These are phyloP conservation scores for Geopemphigus sp. DNA, from an alignment of 1,140 invertebrate species.

Conservation along the genomic window DNA sequence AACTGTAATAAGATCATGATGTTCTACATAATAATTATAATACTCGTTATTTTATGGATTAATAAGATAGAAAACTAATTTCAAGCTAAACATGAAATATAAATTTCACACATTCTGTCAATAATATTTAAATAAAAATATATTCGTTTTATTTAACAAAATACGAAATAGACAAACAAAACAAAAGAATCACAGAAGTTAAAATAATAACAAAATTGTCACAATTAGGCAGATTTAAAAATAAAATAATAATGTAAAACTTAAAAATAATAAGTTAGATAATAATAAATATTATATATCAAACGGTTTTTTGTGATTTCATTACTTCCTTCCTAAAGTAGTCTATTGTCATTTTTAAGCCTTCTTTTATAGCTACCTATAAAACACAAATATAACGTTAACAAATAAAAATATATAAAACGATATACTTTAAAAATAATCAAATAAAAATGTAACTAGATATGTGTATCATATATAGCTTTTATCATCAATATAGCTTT, in stretches of 20 bases:
- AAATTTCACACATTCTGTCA: not conserved
- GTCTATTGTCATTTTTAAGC: slow-evolving; percentile 82
- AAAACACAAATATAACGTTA: slow-evolving; percentile 53
- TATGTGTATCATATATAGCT: too few relatives aligned
- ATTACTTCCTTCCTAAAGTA: slow-evolving; percentile 81
- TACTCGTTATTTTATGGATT: too few relatives aligned
- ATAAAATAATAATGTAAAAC: not conserved
- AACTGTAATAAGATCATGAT: too few relatives aligned
- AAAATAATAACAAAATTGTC: not conserved
- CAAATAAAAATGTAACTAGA: too few relatives aligned
- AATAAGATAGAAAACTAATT: too few relatives aligned
- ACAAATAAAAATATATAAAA: too few relatives aligned
- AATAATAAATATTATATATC: not conserved
- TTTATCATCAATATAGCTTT: too few relatives aligned
- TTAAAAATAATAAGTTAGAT: not conserved
- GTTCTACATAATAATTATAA: too few relatives aligned
- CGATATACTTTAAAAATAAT: not conserved
- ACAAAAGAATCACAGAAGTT: slow-evolving; percentile 29
- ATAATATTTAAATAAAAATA: slow-evolving; percentile 11
- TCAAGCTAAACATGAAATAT: too few relatives aligned
- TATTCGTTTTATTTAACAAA: slow-evolving; percentile 12
- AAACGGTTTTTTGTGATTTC: slow-evolving; percentile 40
- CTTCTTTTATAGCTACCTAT: slow-evolving; percentile 74
- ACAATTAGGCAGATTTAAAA: not conserved
- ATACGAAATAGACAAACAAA: not conserved